These are phyloP conservation scores for Sinonovacula constricta DNA, from an alignment of 1,140 invertebrate genomes.

Conservation along the genomic window DNA sequence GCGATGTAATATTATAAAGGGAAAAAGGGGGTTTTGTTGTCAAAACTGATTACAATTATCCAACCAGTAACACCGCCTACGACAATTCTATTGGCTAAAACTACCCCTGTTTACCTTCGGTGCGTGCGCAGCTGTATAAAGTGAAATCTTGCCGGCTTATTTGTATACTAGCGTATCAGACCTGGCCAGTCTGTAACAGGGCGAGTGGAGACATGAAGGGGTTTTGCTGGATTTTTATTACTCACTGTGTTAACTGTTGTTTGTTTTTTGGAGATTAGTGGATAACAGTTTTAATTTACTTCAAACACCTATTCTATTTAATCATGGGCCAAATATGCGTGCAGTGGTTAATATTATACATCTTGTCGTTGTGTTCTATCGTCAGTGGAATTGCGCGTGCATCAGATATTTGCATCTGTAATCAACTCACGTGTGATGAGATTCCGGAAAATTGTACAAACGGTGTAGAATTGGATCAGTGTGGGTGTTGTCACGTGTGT, in stretches of 20 bases:
- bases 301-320: neutral
- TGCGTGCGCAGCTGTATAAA: neutral
- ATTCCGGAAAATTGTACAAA: conserved; percentile 8
- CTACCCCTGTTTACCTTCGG: neutral
- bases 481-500: conserved; percentile 48
- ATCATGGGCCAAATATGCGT: no score
- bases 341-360: no score
- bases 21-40: no score
- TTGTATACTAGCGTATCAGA: no score
- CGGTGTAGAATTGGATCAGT: conserved; percentile 31
- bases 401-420: conserved; percentile 35
- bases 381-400: no score
- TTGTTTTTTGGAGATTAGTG: neutral
- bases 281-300: neutral
- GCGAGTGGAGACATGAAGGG: neutral
- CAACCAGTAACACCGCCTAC: neutral
- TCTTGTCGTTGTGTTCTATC: no score
- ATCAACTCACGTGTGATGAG: conserved; percentile 27
- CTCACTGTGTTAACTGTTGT: neutral
- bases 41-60: no score
- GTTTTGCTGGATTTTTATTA: no score
- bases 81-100: neutral
- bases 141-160: no score
- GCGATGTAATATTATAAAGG: no score
- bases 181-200: neutral